These are phyloP conservation scores for Gibbula magus DNA, from an alignment of 2,888 invertebrate species.

Conservation along the genomic window DNA sequence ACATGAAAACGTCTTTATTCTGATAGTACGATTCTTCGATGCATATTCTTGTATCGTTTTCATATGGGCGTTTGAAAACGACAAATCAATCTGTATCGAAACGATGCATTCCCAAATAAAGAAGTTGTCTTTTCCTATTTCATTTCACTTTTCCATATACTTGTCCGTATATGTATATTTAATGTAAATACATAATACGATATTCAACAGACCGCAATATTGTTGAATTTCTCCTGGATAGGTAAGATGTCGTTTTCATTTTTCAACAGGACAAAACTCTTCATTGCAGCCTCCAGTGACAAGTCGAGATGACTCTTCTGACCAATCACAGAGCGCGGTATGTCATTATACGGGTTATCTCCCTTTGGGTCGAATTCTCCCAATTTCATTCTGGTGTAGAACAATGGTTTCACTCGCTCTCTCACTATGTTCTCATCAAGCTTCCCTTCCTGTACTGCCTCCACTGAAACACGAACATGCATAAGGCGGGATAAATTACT, in stretches of 20 bases:
- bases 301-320: slow-evolving; percentile 49
- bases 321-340: slow-evolving; percentile 50
- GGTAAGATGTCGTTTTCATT: slow-evolving; percentile 34
- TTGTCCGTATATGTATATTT: too few relatives aligned
- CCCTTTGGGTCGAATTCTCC: slow-evolving; percentile 65
- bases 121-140: too few relatives aligned
- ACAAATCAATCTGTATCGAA: too few relatives aligned
- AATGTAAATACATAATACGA: too few relatives aligned
- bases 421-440: slow-evolving; percentile 46
- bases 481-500: slow-evolving; percentile 18
- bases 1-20: too few relatives aligned
- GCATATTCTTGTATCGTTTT: too few relatives aligned
- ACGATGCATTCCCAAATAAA: too few relatives aligned
- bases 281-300: slow-evolving; percentile 57
- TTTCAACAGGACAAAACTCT: slow-evolving; percentile 64
- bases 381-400: slow-evolving; percentile 63
- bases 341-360: slow-evolving; percentile 63
- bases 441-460: slow-evolving; percentile 50
- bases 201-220: too few relatives aligned
- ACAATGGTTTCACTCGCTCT: slow-evolving; percentile 57
- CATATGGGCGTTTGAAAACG: too few relatives aligned
- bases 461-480: slow-evolving; percentile 25
- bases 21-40: too few relatives aligned
- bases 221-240: background rate
- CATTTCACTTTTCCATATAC: too few relatives aligned